Evolutionary conservation across 2,797 vertebrate species (phyloP).

Genomic region (Pseudochromis fuscus): DNA sequence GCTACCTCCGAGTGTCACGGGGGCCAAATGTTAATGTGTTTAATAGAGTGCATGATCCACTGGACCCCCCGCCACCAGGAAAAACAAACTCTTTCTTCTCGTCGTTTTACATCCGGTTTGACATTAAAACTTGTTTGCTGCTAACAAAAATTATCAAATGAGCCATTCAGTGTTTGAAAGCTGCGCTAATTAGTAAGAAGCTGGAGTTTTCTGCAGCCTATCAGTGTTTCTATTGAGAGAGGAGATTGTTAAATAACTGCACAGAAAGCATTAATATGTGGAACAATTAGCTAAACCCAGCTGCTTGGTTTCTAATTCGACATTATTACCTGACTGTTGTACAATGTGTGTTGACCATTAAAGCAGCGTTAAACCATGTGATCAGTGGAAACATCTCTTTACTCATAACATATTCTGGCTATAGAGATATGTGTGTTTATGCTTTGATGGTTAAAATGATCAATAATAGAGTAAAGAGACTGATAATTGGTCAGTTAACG

Average conservation of each 20-base stretch:
- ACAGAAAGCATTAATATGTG: conserved; percentile 20
- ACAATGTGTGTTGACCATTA: conserved; percentile 1
- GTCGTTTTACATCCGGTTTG: conserved; percentile 61
- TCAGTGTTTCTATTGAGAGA: conserved; percentile 38
- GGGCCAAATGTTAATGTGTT: conserved; percentile 51
- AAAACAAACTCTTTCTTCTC: conserved; percentile 63
- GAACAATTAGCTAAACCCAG: conserved; percentile 33
- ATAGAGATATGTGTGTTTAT: no score
- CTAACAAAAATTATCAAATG: conserved; percentile 65
- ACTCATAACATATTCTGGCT: not conserved
- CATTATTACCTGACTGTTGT: conserved; percentile 12
- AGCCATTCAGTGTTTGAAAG: conserved; percentile 63
- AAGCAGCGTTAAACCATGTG: not conserved
- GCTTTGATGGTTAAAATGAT: not conserved
- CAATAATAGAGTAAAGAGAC: not conserved
- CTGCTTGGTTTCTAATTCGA: conserved; percentile 21
- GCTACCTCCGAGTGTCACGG: conserved; percentile 33
- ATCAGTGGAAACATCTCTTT: not conserved
- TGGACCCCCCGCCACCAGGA: conserved; percentile 36
- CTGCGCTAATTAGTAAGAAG: conserved; percentile 61
- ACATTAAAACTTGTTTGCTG: conserved; percentile 65
- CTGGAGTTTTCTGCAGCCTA: conserved; percentile 44
- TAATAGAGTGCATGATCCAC: conserved; percentile 50
- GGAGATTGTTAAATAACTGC: conserved; percentile 41
- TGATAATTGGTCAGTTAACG: not conserved